Conservation (phyloP, 2,113 vertebrate species). For the Amblyornis subalaris region DNA sequence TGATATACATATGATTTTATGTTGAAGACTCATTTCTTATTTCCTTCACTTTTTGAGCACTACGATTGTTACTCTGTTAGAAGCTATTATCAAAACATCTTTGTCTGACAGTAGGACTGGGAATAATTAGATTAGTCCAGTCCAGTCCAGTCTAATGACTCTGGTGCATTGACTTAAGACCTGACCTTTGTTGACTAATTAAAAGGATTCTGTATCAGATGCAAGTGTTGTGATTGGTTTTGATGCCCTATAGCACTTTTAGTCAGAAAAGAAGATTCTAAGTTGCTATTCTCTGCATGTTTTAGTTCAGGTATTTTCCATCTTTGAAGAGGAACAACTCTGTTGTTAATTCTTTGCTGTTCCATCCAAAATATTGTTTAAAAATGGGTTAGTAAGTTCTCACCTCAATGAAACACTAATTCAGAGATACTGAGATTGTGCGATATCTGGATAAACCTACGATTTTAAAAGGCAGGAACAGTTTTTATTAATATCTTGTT, state of each 20-base stretch:
- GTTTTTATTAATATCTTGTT: not conserved
- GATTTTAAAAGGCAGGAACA: not conserved
- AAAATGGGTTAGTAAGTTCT: not conserved
- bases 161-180: not conserved
- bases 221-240: not conserved
- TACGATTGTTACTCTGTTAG: not conserved
- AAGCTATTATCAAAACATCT: constrained; percentile 30
- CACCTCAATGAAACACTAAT: not conserved
- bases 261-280: not conserved
- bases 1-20: not conserved
- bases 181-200: constrained; percentile 27
- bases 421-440: not conserved
- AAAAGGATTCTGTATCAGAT: constrained; percentile 37
- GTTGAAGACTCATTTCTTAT: not conserved
- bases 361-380: not conserved
- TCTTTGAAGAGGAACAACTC: not conserved
- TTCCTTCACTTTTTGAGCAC: not conserved
- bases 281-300: not conserved
- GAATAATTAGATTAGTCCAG: constrained; percentile 30
- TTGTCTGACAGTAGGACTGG: not conserved
- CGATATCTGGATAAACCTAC: not conserved
- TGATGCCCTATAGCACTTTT: not conserved
- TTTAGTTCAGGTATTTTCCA: not conserved
- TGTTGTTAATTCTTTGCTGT: not conserved
- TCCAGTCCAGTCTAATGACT: constrained; percentile 13